Base-by-base conservation (phyloP, 2,797 vertebrate genomes). In the Poliocrania exsul region DNA sequence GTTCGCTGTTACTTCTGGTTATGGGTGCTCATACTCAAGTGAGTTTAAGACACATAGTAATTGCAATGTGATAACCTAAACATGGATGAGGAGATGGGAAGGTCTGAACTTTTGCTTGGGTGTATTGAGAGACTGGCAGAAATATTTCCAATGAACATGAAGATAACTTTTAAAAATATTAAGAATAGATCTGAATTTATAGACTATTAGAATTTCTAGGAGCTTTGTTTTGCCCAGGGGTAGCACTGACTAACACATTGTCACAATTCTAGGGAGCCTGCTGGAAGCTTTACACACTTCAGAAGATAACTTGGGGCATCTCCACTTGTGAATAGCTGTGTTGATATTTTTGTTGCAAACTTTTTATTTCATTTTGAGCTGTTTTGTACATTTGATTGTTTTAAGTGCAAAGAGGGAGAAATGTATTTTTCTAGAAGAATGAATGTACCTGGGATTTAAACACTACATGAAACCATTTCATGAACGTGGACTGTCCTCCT, bases 391-490 rank as follows among this genome's bases (percentile, higher is more conserved):
- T 80, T 75, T 58, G 28, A 24, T 35, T 62, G 51, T 81, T 78
- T 88, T 51, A 70, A 69, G n/a, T 74, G 78, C 72, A 71, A 85
- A 80, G 47, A 78, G 54, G 58, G 44, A 69, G 31, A 82, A 93
- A 65, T 53, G 50, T 93, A 89, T 97, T 95, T 96, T 96, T 95
- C 61, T 95, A 83, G 31, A 69, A 66, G 80, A 95, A 33, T 91
- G 61, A 92, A 91, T 87, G 75, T 95, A 85, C 51, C 49, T 91
- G 61, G 65, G 42, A 80, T 67, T 71, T 91, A 93, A 85, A 47
- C 78, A 74, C 71, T 92, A 44, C 62, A 25, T 31, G 65, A 88
- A 91, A 19, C 49, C 49, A 62, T 89, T 78, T 71, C 64, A 77
- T 87, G 49, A 81, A 53, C 31, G 58, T 18, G 47, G 69, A 72